phyloP scores from a whole-genome alignment of 2,113 vertebrate species.

The Miniopterus natalensis region DNA sequence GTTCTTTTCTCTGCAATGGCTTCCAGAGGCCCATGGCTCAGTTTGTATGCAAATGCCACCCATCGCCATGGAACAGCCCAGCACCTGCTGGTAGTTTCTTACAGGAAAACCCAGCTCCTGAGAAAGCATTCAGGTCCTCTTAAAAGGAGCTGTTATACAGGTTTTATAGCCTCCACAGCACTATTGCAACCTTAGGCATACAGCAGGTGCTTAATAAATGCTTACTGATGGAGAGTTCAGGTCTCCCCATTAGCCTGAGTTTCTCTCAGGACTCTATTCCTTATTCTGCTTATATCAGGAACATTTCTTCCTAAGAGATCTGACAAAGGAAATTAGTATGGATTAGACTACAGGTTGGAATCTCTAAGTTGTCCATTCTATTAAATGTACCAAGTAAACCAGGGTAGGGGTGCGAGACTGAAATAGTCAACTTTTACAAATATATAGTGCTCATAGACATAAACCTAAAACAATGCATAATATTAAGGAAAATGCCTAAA shows the following conservation, averaged over 20 bases:
- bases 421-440: background rate
- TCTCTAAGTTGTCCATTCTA: background rate
- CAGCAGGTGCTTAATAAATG: background rate
- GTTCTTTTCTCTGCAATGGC: background rate
- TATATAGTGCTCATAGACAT: background rate
- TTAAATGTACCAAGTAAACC: background rate
- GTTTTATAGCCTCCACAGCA: background rate
- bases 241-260: background rate
- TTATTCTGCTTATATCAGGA: background rate
- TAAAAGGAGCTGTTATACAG: background rate
- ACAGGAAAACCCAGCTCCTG: background rate
- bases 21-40: background rate
- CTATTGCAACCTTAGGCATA: background rate
- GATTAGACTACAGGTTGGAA: background rate
- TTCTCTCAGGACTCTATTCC: background rate
- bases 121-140: background rate
- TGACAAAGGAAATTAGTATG: background rate
- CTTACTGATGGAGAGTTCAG: background rate
- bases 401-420: background rate
- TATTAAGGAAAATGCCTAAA: background rate
- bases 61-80: background rate
- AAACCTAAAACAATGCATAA: background rate
- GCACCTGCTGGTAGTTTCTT: background rate
- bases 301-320: slow-evolving; percentile 30
- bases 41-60: background rate